phyloP scores from a whole-genome alignment of 2,113 vertebrate species.

The Oreocharis arfaki region DNA sequence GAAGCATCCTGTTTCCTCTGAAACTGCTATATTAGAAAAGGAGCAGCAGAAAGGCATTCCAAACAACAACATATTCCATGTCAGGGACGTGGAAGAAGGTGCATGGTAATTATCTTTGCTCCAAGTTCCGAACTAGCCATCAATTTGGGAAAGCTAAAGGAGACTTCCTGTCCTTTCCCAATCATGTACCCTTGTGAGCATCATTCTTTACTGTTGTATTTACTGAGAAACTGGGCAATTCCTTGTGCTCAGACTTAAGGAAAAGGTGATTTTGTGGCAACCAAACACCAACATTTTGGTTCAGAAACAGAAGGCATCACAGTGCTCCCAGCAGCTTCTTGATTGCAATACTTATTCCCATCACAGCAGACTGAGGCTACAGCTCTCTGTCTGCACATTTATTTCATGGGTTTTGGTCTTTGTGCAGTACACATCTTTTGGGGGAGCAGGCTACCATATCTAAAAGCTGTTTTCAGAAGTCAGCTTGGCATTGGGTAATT shows the following conservation, averaged over 20 bases:
- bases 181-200: rapidly evolving
- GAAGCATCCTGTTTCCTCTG: not conserved
- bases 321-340: not conserved
- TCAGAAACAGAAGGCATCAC: not conserved
- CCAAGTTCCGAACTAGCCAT: not conserved
- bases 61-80: not conserved
- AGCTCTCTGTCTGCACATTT: not conserved
- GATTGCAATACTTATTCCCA: not conserved
- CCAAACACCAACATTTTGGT: not conserved
- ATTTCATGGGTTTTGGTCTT: not conserved
- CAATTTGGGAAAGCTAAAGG: not conserved
- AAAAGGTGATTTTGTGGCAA: not conserved
- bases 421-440: not conserved
- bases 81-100: not conserved
- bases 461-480: not conserved
- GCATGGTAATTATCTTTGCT: not conserved
- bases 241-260: not conserved
- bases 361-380: not conserved
- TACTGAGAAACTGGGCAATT: not conserved
- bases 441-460: not conserved
- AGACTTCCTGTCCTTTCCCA: not conserved
- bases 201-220: not conserved
- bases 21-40: not conserved
- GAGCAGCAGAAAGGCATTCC: not conserved
- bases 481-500: not conserved